Percentiles rank a stretch among this genome's conserved stretches.
phyloP scores from a whole-genome alignment of 2,797 vertebrate species.

The Anguilla anguilla region DNA sequence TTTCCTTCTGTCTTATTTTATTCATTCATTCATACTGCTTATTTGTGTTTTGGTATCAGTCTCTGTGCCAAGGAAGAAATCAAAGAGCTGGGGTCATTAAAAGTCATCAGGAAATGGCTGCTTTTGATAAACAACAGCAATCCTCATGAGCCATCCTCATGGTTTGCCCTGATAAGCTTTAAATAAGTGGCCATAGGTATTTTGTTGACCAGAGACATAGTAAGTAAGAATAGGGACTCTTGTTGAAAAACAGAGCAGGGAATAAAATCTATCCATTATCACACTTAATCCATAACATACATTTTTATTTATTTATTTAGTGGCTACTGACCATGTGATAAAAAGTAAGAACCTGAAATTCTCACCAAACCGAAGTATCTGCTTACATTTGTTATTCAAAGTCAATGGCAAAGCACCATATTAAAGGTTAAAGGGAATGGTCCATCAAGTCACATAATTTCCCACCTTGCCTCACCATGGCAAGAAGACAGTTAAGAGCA shows the following conservation, averaged over 20 bases:
- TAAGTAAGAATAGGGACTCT: not conserved
- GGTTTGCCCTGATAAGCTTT: slow-evolving; percentile 17
- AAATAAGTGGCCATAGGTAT: slow-evolving; percentile 19
- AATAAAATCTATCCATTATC: not conserved
- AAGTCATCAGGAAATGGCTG: slow-evolving; percentile 35
- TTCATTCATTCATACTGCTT: not conserved
- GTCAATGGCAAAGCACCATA: not conserved
- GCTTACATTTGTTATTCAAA: not conserved
- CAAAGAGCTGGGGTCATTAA: slow-evolving; percentile 16
- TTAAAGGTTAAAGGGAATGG: not conserved
- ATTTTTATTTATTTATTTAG: not conserved
- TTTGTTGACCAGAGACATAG: not conserved
- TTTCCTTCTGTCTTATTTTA: not conserved
- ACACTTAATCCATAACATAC: not conserved
- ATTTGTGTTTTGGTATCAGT: not conserved
- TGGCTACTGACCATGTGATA: not conserved
- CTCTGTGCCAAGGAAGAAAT: not conserved
- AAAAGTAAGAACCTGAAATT: not conserved
- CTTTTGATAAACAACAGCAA: slow-evolving; percentile 31
- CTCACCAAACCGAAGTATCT: not conserved
- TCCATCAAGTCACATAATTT: not conserved
- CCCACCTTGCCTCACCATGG: not conserved
- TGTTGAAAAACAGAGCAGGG: not conserved
- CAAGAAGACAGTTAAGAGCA: not conserved
- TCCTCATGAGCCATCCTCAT: slow-evolving; percentile 23